A percentile compares a stretch with the other conserved stretches of the same genome.
These are phyloP conservation scores for Cephus nigrinus DNA, from an alignment of 2,888 invertebrate genomes.

Conservation along the genomic window DNA sequence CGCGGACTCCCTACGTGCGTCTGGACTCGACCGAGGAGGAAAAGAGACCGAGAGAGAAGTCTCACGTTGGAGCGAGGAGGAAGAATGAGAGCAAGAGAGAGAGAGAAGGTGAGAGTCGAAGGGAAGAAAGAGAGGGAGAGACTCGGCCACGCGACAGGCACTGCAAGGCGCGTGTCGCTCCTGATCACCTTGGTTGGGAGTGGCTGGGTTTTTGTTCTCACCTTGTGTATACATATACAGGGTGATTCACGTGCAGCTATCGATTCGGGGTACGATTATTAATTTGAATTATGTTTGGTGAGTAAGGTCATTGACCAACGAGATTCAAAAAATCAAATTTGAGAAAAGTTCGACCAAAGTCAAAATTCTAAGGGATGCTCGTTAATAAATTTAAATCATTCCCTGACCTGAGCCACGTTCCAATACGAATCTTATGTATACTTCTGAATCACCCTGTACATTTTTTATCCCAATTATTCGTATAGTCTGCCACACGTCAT, in stretches of 20 bases:
- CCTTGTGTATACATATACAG: not conserved
- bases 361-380: not conserved
- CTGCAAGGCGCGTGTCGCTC: slow-evolving; percentile 45
- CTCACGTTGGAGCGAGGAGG: not conserved
- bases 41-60: not conserved
- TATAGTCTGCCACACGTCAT: too few relatives aligned
- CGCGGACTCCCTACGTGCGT: not conserved
- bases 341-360: not conserved
- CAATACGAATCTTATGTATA: too few relatives aligned
- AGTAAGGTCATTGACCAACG: not conserved
- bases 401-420: too few relatives aligned
- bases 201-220: not conserved
- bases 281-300: not conserved
- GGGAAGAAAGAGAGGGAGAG: slow-evolving; percentile 21
- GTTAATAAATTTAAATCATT: too few relatives aligned
- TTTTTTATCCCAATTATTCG: too few relatives aligned
- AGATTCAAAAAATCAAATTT: not conserved
- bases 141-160: slow-evolving; percentile 44
- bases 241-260: not conserved
- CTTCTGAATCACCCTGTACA: too few relatives aligned
- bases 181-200: slow-evolving; percentile 32
- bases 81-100: slow-evolving; percentile 5
- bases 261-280: not conserved
- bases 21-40: slow-evolving; percentile 9
- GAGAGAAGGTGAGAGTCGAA: slow-evolving; percentile 32